phyloP scores from a whole-genome alignment of 1,140 invertebrate species.

The Panulirus ornatus region DNA sequence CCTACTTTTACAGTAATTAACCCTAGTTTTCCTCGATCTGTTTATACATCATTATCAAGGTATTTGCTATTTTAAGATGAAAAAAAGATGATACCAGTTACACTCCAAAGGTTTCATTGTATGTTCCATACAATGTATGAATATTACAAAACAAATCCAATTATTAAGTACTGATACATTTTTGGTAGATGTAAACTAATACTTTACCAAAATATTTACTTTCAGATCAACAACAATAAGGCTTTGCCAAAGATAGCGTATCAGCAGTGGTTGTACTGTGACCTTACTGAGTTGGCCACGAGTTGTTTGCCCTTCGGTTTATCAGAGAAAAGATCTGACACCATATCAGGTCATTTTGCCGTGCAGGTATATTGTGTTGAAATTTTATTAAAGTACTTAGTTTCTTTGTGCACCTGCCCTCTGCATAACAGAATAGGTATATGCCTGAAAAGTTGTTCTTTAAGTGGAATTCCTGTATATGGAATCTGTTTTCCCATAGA shows the following conservation, averaged over 20 bases:
- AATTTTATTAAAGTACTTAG: background rate
- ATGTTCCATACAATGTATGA: background rate
- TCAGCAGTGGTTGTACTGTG: conserved; percentile 53
- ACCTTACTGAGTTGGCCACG: conserved; percentile 47
- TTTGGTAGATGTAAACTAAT: background rate
- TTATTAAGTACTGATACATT: background rate
- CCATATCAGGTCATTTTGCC: conserved; percentile 33
- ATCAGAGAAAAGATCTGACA: background rate
- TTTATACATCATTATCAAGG: no score
- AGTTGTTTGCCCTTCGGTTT: conserved; percentile 42
- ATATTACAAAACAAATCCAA: background rate
- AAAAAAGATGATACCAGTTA: background rate
- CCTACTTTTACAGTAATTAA: no score
- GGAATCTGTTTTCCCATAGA: no score
- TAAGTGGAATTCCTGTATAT: no score
- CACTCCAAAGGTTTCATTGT: background rate
- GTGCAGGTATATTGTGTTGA: conserved; percentile 32
- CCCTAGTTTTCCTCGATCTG: no score
- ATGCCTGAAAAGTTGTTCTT: background rate
- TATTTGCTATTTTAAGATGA: background rate
- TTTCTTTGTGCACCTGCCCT: background rate
- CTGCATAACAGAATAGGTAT: background rate
- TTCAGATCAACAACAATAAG: background rate
- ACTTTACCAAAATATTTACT: background rate
- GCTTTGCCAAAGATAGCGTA: conserved; percentile 31